Evolutionary conservation across 2,888 invertebrate genomes (phyloP).

Genomic region (Timema podura): DNA sequence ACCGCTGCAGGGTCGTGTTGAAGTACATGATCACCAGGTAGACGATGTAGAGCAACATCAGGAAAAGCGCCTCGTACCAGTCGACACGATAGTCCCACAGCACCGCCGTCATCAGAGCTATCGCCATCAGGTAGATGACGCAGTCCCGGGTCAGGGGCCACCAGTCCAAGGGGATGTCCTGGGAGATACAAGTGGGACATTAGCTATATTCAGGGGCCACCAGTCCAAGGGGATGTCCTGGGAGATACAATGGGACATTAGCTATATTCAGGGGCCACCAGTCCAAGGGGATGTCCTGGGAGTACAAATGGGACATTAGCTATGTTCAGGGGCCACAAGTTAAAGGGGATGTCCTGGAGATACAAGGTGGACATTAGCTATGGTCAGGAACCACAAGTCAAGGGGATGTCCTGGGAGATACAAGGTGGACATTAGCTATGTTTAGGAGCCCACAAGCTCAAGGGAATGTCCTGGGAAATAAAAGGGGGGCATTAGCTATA

Average conservation of each 20-base stretch:
- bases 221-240: too few relatives aligned
- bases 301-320: not conserved
- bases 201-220: too few relatives aligned
- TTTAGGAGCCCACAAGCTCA: too few relatives aligned
- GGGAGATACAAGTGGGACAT: conserved; percentile 35
- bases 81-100: conserved; percentile 74
- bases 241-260: not conserved
- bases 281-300: too few relatives aligned
- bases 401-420: conserved; percentile 60
- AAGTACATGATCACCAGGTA: conserved; percentile 70
- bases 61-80: conserved; percentile 73
- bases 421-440: too few relatives aligned
- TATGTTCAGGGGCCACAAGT: too few relatives aligned
- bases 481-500: too few relatives aligned
- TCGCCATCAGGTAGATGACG: conserved; percentile 68
- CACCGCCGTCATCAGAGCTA: conserved; percentile 63
- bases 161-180: conserved; percentile 74
- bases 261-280: too few relatives aligned
- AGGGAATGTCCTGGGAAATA: too few relatives aligned
- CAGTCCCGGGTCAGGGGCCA: conserved; percentile 80
- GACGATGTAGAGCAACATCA: conserved; percentile 66
- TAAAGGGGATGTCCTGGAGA: too few relatives aligned
- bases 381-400: conserved; percentile 75
- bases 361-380: too few relatives aligned
- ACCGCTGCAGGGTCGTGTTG: conserved; percentile 23